Evolutionary conservation across 2,888 invertebrate genomes (phyloP).

Genomic region (Caenorhabditis auriculariae): DNA sequence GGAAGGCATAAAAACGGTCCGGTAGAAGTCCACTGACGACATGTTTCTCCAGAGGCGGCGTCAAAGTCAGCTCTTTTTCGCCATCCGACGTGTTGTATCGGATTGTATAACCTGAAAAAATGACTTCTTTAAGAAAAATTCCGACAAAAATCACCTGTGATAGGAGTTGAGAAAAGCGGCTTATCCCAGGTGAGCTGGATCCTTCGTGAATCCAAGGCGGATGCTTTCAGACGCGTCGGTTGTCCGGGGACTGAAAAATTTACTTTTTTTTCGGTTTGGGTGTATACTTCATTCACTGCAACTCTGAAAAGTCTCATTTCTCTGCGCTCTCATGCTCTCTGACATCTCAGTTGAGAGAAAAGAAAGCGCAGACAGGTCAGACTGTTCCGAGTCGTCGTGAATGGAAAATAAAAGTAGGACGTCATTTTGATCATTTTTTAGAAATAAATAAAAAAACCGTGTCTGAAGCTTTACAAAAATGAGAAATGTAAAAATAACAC

Average conservation of each 20-base stretch:
- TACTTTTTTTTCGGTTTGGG: too few relatives aligned
- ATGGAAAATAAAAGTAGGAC: too few relatives aligned
- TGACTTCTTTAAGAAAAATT: constrained; percentile 59
- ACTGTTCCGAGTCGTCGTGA: too few relatives aligned
- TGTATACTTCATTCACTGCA: too few relatives aligned
- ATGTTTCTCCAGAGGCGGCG: constrained; percentile 58
- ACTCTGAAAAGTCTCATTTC: too few relatives aligned
- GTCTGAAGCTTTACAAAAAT: too few relatives aligned
- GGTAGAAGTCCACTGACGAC: constrained; percentile 87
- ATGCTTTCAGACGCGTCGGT: constrained; percentile 84
- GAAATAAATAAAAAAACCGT: too few relatives aligned
- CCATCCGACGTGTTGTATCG: constrained; percentile 78
- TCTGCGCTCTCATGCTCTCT: too few relatives aligned
- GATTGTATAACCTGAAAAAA: constrained; percentile 81
- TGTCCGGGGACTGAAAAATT: constrained; percentile 90
- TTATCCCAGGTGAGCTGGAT: constrained; percentile 89
- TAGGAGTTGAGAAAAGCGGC: constrained; percentile 68
- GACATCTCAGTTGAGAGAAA: too few relatives aligned
- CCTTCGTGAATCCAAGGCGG: constrained; percentile 84
- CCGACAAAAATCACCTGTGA: constrained; percentile 67
- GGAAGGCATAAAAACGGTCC: constrained; percentile 89
- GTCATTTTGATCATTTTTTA: too few relatives aligned
- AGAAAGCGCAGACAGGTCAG: too few relatives aligned
- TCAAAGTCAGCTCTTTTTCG: constrained; percentile 47
- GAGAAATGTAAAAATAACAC: background rate